Evolutionary conservation across 1,140 invertebrate genomes (phyloP), one percentile per base, ranked within the genome.

Genomic region (Apis dorsata): DNA sequence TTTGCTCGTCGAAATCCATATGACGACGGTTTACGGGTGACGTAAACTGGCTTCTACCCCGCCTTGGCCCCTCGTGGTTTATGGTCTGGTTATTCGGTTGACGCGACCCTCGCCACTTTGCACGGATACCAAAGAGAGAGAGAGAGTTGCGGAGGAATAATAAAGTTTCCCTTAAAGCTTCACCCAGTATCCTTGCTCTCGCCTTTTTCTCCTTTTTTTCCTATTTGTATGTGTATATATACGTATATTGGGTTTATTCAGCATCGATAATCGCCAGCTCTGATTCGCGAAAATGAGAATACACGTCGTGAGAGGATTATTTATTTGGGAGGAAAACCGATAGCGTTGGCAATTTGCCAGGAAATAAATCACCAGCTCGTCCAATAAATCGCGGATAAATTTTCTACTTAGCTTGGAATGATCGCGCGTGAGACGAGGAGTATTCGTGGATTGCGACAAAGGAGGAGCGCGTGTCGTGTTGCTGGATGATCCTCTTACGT

Each of bases 1-100:
- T 92, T 90, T 90, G 89, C 86, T 86, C 83, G 89, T 89, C 86
- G 81, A 89, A 90, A 90, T 90, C 85, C 89, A 78, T 85, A 84
- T 81, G 83, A 85, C 79, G 79, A 70, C 81, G 86, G 86, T 91
- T 91, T 91, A 91, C 89, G 90, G 84, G 85, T 88, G 85, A 89
- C 88, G 86, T 83, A 89, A 90, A 88, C 84, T 82, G 83, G 73
- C 74, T 28, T 77, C 68, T 19, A 71, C 85, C 76, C 17, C 24
- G 49, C 34, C 75, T 11, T 74, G 71, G 66, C 75, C 77, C 65
- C 80, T 70, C 84, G 75, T 85, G 86, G 88, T 90, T 90, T 90
- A 90, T 86, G 84, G 85, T 84, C 84, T 83, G 83, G 75, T 88
- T 90, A 87, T 86, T 88, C 82, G 88, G 83, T 84, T 85, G 85